These are phyloP conservation scores for Mycetomoellerius zeteki DNA, from an alignment of 1,140 invertebrate species.

Conservation along the genomic window DNA sequence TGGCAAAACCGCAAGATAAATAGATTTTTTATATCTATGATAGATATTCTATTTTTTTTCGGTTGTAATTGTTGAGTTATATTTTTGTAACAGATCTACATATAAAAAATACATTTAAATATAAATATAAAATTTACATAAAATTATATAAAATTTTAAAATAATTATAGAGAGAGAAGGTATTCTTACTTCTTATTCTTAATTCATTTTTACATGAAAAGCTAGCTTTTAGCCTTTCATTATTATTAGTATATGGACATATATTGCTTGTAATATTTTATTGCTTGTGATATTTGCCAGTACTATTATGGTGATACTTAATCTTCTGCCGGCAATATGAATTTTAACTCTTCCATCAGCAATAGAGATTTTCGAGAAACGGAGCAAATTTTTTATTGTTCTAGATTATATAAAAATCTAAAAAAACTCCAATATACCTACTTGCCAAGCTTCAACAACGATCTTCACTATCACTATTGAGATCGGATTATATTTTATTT, in stretches of 20 bases:
- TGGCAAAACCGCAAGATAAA: background rate
- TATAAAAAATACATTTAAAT: background rate
- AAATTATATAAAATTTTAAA: background rate
- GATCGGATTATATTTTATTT: no score
- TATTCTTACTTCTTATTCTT: background rate
- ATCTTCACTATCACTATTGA: no score
- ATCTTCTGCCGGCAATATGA: no score
- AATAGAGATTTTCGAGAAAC: no score
- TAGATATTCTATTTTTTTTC: background rate
- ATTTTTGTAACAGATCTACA: background rate
- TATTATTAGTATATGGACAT: background rate
- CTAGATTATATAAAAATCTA: no score
- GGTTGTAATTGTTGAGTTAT: background rate
- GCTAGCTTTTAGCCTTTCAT: background rate
- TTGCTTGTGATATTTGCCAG: background rate
- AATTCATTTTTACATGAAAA: background rate
- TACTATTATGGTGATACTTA: no score
- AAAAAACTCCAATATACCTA: no score
- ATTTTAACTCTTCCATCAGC: no score
- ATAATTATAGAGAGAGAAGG: background rate
- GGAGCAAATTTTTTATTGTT: no score
- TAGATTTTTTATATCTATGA: background rate
- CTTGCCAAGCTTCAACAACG: no score
- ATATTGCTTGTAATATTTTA: background rate
- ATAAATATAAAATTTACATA: background rate